phyloP scores from a whole-genome alignment of 1,140 invertebrate species.

The Lethocerus indicus region DNA sequence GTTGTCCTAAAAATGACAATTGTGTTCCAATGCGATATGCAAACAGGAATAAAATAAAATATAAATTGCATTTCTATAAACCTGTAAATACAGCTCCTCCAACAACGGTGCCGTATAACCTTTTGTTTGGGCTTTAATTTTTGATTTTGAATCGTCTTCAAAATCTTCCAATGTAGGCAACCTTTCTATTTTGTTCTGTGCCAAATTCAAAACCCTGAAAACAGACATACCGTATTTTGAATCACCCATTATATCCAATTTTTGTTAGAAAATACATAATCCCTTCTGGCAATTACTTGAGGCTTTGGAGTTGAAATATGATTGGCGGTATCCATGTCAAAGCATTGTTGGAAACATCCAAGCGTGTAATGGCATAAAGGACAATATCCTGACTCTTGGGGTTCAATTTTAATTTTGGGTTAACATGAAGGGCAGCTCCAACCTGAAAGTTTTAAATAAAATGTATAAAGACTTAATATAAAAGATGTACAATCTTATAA shows the following conservation, averaged over 20 bases:
- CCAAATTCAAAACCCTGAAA: slow-evolving; percentile 60
- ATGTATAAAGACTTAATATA: background rate
- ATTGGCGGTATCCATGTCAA: slow-evolving; percentile 61
- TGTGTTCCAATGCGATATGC: background rate
- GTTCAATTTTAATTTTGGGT: slow-evolving; percentile 58
- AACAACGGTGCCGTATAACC: slow-evolving; percentile 53
- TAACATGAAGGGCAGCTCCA: slow-evolving; percentile 66
- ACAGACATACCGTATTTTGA: slow-evolving; percentile 1
- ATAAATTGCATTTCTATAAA: slow-evolving; percentile 14
- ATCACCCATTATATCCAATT: background rate
- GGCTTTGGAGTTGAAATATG: slow-evolving; percentile 66
- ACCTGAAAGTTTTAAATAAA: slow-evolving; percentile 20
- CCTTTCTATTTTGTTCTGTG: slow-evolving; percentile 71
- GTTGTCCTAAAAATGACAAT: slow-evolving; percentile 55
- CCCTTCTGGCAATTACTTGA: slow-evolving; percentile 23
- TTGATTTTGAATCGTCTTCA: slow-evolving; percentile 15
- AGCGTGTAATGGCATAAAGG: slow-evolving; percentile 75
- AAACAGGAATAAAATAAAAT: background rate
- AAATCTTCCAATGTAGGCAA: slow-evolving; percentile 34
- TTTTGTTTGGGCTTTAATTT: slow-evolving; percentile 10
- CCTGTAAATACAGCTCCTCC: slow-evolving; percentile 63
- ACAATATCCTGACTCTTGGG: slow-evolving; percentile 51
- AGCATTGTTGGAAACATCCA: slow-evolving; percentile 87
- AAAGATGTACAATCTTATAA: too few relatives aligned
- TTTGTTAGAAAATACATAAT: background rate